Conservation (phyloP, 1,140 invertebrate genomes). For the Panonychus citri region DNA sequence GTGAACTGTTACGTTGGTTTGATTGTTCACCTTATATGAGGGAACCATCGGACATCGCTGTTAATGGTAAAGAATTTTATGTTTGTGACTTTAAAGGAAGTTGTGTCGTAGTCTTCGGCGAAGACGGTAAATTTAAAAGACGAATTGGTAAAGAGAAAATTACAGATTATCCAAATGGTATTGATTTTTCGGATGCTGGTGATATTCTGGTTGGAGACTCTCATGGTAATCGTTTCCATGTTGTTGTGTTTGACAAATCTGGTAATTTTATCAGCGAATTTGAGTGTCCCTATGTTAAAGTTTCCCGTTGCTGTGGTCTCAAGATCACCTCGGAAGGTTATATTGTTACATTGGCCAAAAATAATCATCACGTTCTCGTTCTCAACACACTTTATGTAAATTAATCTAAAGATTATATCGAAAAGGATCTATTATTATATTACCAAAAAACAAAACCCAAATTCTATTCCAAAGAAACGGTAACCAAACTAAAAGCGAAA, state of each 20-base stretch:
- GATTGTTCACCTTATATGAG: conserved; percentile 87
- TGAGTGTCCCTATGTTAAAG: conserved; percentile 86
- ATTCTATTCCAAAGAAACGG: no score
- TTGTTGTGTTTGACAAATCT: conserved; percentile 68
- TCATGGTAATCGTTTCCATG: conserved; percentile 88
- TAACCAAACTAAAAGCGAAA: no score
- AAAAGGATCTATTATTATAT: no score
- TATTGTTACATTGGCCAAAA: conserved; percentile 84
- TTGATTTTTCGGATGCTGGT: conserved; percentile 81
- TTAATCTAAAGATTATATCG: no score
- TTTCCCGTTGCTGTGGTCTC: conserved; percentile 81
- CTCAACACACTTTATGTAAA: conserved; percentile 22
- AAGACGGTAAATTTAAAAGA: conserved; percentile 64
- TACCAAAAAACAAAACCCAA: no score
- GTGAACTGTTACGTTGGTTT: conserved; percentile 73
- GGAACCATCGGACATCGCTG: conserved; percentile 84
- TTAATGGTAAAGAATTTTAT: conserved; percentile 71
- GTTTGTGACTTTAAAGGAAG: conserved; percentile 94
- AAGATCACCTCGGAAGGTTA: conserved; percentile 88
- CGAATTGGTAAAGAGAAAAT: conserved; percentile 79
- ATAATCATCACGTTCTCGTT: conserved; percentile 88
- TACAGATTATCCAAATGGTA: conserved; percentile 88
- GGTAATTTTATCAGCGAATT: conserved; percentile 73
- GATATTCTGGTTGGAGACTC: conserved; percentile 87
- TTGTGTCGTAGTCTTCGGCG: conserved; percentile 83